phyloP scores from a whole-genome alignment of 2,888 invertebrate genomes.

The Merodon equestris region DNA sequence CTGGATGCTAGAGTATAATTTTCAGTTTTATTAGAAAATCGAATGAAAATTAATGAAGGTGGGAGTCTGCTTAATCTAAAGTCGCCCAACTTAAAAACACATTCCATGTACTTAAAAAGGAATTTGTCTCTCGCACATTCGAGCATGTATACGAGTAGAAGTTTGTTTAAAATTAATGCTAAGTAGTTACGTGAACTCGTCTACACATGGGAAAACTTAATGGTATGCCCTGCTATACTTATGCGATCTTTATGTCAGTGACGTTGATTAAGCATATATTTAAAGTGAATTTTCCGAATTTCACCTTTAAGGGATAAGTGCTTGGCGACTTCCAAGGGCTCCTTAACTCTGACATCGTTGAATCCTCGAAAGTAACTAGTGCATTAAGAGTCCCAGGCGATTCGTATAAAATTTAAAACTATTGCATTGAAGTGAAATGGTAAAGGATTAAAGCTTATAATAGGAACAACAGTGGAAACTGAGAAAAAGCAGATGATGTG shows the following conservation, averaged over 20 bases:
- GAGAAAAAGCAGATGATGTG: slow-evolving; percentile 11
- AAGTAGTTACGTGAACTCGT: slow-evolving; percentile 57
- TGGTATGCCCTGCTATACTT: slow-evolving; percentile 4
- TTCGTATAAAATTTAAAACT: slow-evolving; percentile 54
- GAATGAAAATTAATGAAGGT: too few species aligned
- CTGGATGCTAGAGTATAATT: too few species aligned
- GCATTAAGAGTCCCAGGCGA: slow-evolving; percentile 40
- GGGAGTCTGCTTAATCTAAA: too few species aligned
- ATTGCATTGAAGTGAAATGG: slow-evolving; percentile 34
- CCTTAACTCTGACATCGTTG: slow-evolving; percentile 5
- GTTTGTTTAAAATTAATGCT: slow-evolving; percentile 47
- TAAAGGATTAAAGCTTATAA: slow-evolving; percentile 53
- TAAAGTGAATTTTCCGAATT: slow-evolving; percentile 35
- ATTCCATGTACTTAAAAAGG: not conserved
- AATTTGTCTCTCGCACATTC: not conserved
- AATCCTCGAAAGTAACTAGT: slow-evolving; percentile 33
- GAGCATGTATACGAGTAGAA: not conserved
- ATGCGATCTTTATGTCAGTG: slow-evolving; percentile 33
- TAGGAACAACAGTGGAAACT: slow-evolving; percentile 28
- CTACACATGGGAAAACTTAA: slow-evolving; percentile 47
- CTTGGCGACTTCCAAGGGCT: slow-evolving; percentile 13
- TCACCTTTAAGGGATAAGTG: slow-evolving; percentile 50
- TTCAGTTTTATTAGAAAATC: too few species aligned
- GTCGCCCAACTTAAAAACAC: not conserved
- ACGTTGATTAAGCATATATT: slow-evolving; percentile 51